phyloP scores from a whole-genome alignment of 2,888 invertebrate genomes.

The Pediacus dermestoides region DNA sequence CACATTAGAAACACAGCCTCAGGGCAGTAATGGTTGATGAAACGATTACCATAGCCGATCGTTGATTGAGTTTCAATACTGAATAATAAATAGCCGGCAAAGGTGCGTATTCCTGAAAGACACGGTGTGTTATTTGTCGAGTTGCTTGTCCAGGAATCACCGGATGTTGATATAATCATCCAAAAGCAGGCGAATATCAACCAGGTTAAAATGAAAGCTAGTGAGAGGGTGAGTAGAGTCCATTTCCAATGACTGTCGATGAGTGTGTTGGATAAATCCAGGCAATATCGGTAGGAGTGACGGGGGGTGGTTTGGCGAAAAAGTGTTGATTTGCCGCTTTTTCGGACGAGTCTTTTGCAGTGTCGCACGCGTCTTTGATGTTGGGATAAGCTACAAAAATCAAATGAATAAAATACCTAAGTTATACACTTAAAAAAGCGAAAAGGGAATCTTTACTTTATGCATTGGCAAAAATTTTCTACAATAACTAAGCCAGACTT shows the following conservation, averaged over 20 bases:
- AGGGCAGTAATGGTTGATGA: constrained; percentile 74
- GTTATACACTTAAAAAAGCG: too few species aligned
- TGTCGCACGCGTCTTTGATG: constrained; percentile 18
- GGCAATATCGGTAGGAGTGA: constrained; percentile 38
- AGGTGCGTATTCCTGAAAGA: constrained; percentile 57
- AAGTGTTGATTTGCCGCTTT: constrained; percentile 37
- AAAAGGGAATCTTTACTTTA: too few species aligned
- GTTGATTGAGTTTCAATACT: constrained; percentile 79
- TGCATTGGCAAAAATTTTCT: too few species aligned
- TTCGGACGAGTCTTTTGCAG: constrained; percentile 33
- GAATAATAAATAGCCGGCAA: constrained; percentile 71
- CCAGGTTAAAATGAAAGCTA: constrained; percentile 71
- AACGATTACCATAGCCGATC: constrained; percentile 80
- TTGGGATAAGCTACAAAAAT: too few species aligned
- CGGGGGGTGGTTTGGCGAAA: constrained; percentile 27
- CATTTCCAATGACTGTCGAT: constrained; percentile 74
- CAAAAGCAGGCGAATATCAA: constrained; percentile 73
- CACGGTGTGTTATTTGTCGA: constrained; percentile 13
- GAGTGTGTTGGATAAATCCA: constrained; percentile 59
- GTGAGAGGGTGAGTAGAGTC: constrained; percentile 60
- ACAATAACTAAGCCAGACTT: too few species aligned
- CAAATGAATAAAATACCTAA: too few species aligned
- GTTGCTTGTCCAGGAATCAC: constrained; percentile 35
- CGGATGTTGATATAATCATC: constrained; percentile 68
- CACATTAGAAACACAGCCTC: constrained; percentile 80